Evolutionary conservation across 2,113 vertebrate genomes (phyloP).

Genomic region (Daboia siamensis): DNA sequence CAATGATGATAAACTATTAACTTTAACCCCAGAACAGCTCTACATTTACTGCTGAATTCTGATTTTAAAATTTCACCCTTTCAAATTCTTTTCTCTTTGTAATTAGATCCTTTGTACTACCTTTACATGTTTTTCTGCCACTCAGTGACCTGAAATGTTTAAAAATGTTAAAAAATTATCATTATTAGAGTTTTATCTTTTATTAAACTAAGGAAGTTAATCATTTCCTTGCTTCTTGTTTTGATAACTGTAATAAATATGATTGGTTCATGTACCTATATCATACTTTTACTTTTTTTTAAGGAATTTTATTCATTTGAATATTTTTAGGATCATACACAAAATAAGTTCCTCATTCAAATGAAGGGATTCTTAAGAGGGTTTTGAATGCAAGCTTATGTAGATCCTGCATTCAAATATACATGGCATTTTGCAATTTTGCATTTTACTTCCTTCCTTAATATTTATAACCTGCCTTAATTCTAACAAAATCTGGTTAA

Average conservation of each 20-base stretch:
- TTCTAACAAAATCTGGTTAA: background rate
- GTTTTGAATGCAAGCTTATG: background rate
- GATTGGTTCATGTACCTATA: background rate
- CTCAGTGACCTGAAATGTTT: background rate
- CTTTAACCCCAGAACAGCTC: slow-evolving; percentile 49
- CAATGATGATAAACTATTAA: slow-evolving; percentile 41
- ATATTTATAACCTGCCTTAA: background rate
- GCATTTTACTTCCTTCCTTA: background rate
- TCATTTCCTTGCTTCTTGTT: background rate
- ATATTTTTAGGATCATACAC: background rate
- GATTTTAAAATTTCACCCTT: background rate
- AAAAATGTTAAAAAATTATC: background rate
- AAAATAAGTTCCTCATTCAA: background rate
- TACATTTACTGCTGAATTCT: slow-evolving; percentile 36
- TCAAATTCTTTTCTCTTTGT: background rate
- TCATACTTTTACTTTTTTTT: background rate
- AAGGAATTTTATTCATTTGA: background rate
- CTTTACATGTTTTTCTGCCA: background rate
- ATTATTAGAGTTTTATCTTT: background rate
- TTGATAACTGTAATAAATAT: background rate
- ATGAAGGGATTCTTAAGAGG: background rate
- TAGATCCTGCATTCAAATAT: background rate
- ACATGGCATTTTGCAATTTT: background rate
- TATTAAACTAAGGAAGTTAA: too few relatives aligned
- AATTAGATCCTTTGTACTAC: background rate